Base-by-base conservation (phyloP, 1,140 invertebrate species). In the Caenorhabditis tropicalis region DNA sequence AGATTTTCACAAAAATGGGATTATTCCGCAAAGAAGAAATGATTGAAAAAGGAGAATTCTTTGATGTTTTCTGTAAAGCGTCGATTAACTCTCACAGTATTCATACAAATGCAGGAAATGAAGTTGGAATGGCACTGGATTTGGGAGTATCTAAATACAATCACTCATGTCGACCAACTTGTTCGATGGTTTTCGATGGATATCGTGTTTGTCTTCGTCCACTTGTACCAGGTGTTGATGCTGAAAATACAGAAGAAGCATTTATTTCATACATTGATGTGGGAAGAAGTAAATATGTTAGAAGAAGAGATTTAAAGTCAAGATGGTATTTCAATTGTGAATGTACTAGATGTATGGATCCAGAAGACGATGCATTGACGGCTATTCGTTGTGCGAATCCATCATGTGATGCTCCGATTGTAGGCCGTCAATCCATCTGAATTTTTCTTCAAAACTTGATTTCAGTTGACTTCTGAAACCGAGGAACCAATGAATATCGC, bases 241-340 rank as follows among this genome's bases (percentile, higher is more conserved):
- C 89, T 29, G 58, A 82, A 83, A 85, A 90, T 58, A 31, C 39
- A 15, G 87, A 86, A 36, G 58, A 81, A 21, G 48, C 84, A 19
- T 89, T 88, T 43, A 89, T 89, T 81, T 85, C 82, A 12, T 89
- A 89, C 80, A 90, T 88, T 48, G 88, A 89, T 81, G 89, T 89
- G 12, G 88, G 88, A 24, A 49, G 88, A 46, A 89, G 88, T 21
- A 81, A 86, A 82, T 89, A 83, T 65, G 82, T 89, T 29, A 56
- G 88, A 27, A 81, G 88, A 65, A 82, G 80, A 43, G 88, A 89
- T 27, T 79, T 89, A 15, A 86, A 90, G 49, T 84, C 53, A 74
- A 84, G 83, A 70, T 89, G 88, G 88, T 89, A 89, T 84, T 89
- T 89, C 46, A 79, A 89, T 24, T 89, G 88, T 60, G 46, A 87